Conservation (phyloP, 2,888 invertebrate genomes). For the Pristionchus maxplancki region DNA sequence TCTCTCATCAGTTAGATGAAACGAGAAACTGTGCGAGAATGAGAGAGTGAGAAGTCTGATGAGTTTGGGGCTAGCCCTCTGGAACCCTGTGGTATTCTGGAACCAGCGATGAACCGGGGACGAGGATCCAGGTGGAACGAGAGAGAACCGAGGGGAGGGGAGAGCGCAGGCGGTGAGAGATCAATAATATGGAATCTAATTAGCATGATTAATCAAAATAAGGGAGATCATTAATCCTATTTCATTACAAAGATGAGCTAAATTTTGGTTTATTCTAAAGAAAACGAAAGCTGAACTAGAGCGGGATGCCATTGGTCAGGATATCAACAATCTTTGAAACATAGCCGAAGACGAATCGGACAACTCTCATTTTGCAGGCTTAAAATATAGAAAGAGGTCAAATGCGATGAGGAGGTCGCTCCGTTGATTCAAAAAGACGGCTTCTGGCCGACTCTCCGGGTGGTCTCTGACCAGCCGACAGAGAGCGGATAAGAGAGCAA, state of each 20-base stretch:
- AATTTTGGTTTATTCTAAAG: background rate
- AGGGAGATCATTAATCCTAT: background rate
- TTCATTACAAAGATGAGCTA: too few species aligned
- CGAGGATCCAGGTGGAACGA: background rate
- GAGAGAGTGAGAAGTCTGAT: constrained; percentile 2
- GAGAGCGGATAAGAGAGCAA: background rate
- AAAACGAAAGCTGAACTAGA: background rate
- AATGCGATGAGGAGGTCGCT: background rate
- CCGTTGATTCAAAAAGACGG: background rate
- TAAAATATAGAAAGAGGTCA: background rate
- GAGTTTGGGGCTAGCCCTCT: background rate
- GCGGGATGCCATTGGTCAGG: background rate
- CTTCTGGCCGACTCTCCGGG: background rate
- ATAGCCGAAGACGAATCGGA: background rate
- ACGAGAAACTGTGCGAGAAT: background rate
- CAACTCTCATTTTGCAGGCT: background rate
- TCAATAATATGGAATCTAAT: background rate
- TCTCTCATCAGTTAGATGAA: background rate
- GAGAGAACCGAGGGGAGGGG: background rate
- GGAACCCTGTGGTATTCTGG: background rate
- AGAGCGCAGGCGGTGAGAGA: background rate
- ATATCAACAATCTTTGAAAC: background rate
- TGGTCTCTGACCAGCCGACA: background rate
- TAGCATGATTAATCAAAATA: too few species aligned
- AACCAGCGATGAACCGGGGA: too few species aligned